Conservation (phyloP, 2,888 invertebrate species). For the Nomada hirtipes region DNA sequence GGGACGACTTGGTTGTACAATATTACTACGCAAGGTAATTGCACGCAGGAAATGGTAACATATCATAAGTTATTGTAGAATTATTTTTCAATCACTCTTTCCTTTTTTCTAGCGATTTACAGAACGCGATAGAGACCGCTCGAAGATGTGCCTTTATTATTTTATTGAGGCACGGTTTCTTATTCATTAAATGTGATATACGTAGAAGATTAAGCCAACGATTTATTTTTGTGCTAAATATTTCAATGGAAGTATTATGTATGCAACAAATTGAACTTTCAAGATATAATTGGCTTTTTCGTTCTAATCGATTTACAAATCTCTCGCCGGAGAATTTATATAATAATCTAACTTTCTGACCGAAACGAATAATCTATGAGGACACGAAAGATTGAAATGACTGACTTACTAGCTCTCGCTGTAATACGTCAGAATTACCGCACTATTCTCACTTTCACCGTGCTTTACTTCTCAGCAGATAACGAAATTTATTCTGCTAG, state of each 20-base stretch:
- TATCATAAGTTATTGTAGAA: background rate
- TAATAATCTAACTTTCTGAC: background rate
- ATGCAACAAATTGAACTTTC: too few species aligned
- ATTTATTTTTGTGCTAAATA: background rate
- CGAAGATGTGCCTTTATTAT: background rate
- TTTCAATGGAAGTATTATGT: background rate
- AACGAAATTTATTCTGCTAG: constrained; percentile 55
- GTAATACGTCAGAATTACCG: constrained; percentile 44
- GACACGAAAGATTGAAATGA: constrained; percentile 12
- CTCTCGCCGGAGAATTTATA: background rate
- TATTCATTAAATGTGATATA: background rate
- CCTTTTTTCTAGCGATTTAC: too few species aligned
- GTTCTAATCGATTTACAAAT: background rate
- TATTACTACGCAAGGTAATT: constrained; percentile 64
- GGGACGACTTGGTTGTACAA: constrained; percentile 68
- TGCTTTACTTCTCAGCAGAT: constrained; percentile 30
- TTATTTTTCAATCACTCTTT: background rate
- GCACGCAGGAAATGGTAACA: background rate
- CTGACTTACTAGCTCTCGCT: constrained; percentile 37
- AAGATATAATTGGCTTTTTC: background rate
- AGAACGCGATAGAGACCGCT: too few species aligned
- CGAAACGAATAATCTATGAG: background rate
- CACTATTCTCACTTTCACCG: constrained; percentile 61
- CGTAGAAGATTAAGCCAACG: background rate
- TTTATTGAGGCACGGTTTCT: background rate